phyloP scores from a whole-genome alignment of 2,888 invertebrate species.

The Atrina japonica region DNA sequence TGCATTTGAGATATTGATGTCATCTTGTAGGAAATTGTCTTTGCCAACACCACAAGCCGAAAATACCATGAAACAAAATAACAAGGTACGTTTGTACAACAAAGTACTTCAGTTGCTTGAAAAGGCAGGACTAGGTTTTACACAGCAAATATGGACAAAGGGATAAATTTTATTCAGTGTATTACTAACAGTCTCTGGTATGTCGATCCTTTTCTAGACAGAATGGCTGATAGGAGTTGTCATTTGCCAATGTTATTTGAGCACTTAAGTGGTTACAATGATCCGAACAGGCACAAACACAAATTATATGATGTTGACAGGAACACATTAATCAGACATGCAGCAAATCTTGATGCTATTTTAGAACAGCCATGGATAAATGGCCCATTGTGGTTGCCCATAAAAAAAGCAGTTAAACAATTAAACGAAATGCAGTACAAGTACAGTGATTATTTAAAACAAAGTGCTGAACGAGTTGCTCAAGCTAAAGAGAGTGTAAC shows the following conservation, averaged over 20 bases:
- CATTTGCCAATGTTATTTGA: constrained; percentile 25
- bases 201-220: too few relatives aligned
- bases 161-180: too few relatives aligned
- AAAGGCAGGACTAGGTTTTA: too few relatives aligned
- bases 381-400: constrained; percentile 27
- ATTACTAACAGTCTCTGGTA: too few relatives aligned
- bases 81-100: too few relatives aligned
- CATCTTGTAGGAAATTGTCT: too few relatives aligned
- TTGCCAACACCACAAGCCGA: too few relatives aligned
- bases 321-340: constrained; percentile 5
- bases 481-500: constrained; percentile 10
- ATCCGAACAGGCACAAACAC: constrained; percentile 19
- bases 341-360: constrained; percentile 12
- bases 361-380: constrained; percentile 28
- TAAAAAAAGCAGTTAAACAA: constrained; percentile 21
- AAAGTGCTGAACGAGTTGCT: constrained; percentile 7
- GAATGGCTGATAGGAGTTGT: neutral
- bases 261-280: constrained; percentile 21
- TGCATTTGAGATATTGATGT: too few relatives aligned
- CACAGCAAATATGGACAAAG: too few relatives aligned
- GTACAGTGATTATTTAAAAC: constrained; percentile 22
- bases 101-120: too few relatives aligned
- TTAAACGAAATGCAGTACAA: constrained; percentile 14
- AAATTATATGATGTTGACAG: constrained; percentile 17
- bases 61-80: too few relatives aligned